These are phyloP conservation scores for Pollachius pollachius DNA, from an alignment of 2,113 vertebrate genomes.

Conservation along the genomic window DNA sequence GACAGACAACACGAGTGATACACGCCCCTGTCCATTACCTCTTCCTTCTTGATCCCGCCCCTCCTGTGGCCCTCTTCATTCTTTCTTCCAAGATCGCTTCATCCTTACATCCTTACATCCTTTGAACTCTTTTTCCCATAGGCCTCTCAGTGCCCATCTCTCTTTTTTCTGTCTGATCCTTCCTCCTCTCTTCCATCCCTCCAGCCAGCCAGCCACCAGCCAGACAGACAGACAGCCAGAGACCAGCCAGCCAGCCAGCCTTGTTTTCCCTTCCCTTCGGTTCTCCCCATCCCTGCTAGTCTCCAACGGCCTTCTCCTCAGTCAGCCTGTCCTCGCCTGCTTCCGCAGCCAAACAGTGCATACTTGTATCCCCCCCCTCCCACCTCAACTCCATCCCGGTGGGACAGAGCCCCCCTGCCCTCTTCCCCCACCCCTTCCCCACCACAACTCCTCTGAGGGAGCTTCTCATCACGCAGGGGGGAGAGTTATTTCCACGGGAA, in stretches of 20 bases:
- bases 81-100: not conserved
- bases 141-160: not conserved
- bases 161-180: no score
- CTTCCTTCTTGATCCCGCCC: no score
- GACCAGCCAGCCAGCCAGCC: not conserved
- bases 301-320: constrained; percentile 30
- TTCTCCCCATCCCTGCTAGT: constrained; percentile 14
- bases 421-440: no score
- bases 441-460: constrained; percentile 22
- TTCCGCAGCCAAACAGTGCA: constrained; percentile 31
- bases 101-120: not conserved
- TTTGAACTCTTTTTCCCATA: no score
- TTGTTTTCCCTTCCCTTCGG: not conserved
- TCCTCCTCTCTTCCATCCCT: no score
- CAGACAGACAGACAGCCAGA: not conserved
- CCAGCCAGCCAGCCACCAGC: no score
- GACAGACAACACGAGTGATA: no score
- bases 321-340: constrained; percentile 27
- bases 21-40: no score
- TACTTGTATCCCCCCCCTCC: constrained; percentile 32
- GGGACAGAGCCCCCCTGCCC: no score
- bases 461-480: constrained; percentile 58
- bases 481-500: constrained; percentile 39
- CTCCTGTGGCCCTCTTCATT: not conserved
- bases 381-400: no score